These are phyloP conservation scores for Oryzias javanicus DNA, from an alignment of 2,113 vertebrate species.

Conservation along the genomic window DNA sequence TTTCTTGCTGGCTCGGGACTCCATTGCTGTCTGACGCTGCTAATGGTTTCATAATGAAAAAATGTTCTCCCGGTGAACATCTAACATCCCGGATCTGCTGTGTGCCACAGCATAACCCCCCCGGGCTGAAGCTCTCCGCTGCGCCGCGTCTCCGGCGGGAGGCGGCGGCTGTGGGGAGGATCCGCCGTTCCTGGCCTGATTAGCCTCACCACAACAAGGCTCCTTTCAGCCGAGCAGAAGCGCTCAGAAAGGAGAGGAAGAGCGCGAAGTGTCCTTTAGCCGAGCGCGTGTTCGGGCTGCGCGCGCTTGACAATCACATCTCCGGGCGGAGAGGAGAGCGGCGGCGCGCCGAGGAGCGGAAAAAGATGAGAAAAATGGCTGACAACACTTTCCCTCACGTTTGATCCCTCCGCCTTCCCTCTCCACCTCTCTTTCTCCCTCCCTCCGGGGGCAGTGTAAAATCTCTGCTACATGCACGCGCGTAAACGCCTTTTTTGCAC, in stretches of 20 bases:
- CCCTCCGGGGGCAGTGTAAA: constrained; percentile 76
- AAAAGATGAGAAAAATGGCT: constrained; percentile 85
- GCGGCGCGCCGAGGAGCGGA: constrained; percentile 38
- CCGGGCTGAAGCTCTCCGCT: constrained; percentile 38
- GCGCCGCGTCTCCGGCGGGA: constrained; percentile 69
- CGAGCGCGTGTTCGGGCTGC: constrained; percentile 10
- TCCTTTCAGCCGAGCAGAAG: constrained; percentile 45
- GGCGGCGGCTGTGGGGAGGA: constrained; percentile 63
- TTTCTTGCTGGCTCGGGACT: constrained; percentile 96
- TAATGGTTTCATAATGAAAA: constrained; percentile 98
- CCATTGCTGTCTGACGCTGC: constrained; percentile 93
- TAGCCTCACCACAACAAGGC: constrained; percentile 28
- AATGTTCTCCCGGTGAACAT: constrained; percentile 82
- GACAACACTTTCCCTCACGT: constrained; percentile 90
- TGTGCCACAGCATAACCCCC: constrained; percentile 42
- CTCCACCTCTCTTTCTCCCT: constrained; percentile 18
- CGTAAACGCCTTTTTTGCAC: constrained; percentile 84
- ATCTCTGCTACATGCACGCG: constrained; percentile 30
- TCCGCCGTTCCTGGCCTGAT: constrained; percentile 70
- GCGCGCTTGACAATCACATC: constrained; percentile 45
- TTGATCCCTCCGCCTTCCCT: constrained; percentile 54
- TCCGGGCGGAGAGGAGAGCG: constrained; percentile 33
- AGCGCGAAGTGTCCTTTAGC: constrained; percentile 23
- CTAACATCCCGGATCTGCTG: constrained; percentile 84
- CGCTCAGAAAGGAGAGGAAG: background rate